These are phyloP conservation scores for Crematogaster levior DNA, from an alignment of 2,888 invertebrate genomes.

Conservation along the genomic window DNA sequence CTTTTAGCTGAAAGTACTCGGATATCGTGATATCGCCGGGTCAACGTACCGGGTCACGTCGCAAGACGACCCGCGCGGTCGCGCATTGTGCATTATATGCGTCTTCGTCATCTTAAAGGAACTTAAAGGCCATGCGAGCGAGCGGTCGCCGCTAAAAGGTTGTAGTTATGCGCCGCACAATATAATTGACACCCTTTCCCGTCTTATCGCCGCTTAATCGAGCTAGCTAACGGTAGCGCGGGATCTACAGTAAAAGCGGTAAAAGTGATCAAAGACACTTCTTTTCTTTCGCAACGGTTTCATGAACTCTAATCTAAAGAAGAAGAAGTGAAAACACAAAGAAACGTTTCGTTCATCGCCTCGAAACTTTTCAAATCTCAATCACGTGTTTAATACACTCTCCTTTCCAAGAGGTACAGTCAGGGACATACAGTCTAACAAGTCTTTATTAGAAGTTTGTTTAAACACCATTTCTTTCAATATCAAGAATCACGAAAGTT, in stretches of 20 bases:
- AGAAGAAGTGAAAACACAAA: background rate
- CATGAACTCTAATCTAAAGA: constrained; percentile 3
- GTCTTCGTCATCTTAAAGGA: constrained; percentile 56
- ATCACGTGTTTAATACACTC: background rate
- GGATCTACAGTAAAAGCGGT: constrained; percentile 30
- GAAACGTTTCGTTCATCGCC: background rate
- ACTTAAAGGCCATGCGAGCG: constrained; percentile 47
- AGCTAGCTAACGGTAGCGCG: constrained; percentile 45
- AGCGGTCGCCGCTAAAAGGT: constrained; percentile 33
- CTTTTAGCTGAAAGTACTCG: constrained; percentile 35
- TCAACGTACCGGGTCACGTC: constrained; percentile 43
- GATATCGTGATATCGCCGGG: constrained; percentile 44
- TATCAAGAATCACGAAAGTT: background rate
- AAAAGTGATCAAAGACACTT: constrained; percentile 1
- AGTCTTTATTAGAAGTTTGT: background rate
- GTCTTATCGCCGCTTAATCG: constrained; percentile 47
- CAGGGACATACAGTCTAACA: background rate
- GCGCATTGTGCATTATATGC: constrained; percentile 52
- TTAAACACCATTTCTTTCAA: background rate
- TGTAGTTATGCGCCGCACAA: constrained; percentile 38
- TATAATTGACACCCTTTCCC: constrained; percentile 49
- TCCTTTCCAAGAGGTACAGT: background rate
- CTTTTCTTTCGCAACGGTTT: constrained; percentile 11
- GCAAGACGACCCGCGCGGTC: constrained; percentile 16
- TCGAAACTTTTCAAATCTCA: background rate